Evolutionary conservation across 2,888 invertebrate species (phyloP).

Genomic region (Copidosoma aretas): DNA sequence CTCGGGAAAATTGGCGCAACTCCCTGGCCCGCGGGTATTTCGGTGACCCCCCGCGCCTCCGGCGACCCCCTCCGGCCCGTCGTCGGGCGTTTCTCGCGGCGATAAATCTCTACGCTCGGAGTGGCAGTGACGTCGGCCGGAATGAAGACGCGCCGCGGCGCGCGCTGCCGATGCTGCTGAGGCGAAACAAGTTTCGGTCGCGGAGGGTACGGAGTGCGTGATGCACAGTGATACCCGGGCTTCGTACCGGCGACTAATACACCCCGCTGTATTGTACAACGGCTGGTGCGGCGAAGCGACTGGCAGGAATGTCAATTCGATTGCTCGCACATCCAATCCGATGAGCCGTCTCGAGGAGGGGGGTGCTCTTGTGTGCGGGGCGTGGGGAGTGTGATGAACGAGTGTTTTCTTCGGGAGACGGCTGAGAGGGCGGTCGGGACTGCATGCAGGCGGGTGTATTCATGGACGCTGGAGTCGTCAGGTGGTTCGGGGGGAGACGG

Average conservation of each 20-base stretch:
- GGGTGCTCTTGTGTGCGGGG: too few relatives aligned
- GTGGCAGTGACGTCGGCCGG: not conserved
- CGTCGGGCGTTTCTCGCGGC: not conserved
- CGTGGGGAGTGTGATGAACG: conserved; percentile 38
- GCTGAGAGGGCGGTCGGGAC: not conserved
- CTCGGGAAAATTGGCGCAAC: conserved; percentile 38
- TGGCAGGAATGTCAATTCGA: conserved; percentile 51
- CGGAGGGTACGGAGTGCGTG: not conserved
- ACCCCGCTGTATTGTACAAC: conserved; percentile 22
- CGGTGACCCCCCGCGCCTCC: conserved; percentile 41
- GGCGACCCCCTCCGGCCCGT: not conserved
- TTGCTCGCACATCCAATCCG: conserved; percentile 58
- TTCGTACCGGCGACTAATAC: conserved; percentile 25
- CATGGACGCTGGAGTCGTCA: not conserved
- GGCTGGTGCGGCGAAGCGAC: too few relatives aligned
- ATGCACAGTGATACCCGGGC: conserved; percentile 1
- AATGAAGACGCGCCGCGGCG: not conserved
- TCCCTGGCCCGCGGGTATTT: conserved; percentile 45
- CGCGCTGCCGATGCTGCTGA: too few relatives aligned
- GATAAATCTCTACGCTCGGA: not conserved
- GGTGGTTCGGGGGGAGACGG: too few relatives aligned
- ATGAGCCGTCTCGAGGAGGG: conserved; percentile 51
- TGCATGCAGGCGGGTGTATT: not conserved
- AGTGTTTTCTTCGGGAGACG: conserved; percentile 1
- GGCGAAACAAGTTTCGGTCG: too few relatives aligned